Base-by-base conservation (phyloP, 1,140 invertebrate genomes). In the Drosophila asahinai region DNA sequence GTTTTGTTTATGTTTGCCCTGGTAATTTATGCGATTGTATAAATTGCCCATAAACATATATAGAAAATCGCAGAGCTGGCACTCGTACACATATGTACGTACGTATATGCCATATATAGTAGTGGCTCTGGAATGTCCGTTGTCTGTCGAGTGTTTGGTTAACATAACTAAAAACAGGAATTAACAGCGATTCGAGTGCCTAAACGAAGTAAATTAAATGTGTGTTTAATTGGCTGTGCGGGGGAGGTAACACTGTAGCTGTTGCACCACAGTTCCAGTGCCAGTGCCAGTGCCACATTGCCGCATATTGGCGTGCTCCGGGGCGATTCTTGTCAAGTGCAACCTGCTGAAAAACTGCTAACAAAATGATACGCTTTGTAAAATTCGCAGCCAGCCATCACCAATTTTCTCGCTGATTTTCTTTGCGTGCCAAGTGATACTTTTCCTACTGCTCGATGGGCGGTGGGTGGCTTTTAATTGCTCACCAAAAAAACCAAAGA, bases 281-380 rank as follows among this genome's bases (percentile, higher is more conserved):
- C 9, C 33, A 48, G 43, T 58, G 30, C 9, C 33, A 48, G 43
- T 58, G 30, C 67, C 48, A 52, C 63, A 25, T 40, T 49, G 36
- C 8, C 27, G 5, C 8, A 9, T 51, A 61, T 54, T 87, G 79
- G 79, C 86, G 86, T 90, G 86, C 65, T 65, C 66, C 40, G 43
- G 59, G 72, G 86, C 79, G 86, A 86, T 90, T 90, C 73, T 72
- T 84, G 65, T 80, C 59, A 84, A 90, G 81, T 89, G 84, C 84
- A 89, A 65, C 81, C 83, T 90, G 81, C 84, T 89, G 86, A 84
- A 89, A 87, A 89, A 90, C 80, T 81, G 84, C 81, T 90, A 90
- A 89, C 84, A 84, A 89, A 89, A 89, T 89, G 84, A 89, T 89
- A 89, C 86, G 84, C 84, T 89, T 89, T 90, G 84, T 87, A 77